Evolutionary conservation across 2,113 vertebrate species (phyloP).

Genomic region (Pedionomus torquatus): DNA sequence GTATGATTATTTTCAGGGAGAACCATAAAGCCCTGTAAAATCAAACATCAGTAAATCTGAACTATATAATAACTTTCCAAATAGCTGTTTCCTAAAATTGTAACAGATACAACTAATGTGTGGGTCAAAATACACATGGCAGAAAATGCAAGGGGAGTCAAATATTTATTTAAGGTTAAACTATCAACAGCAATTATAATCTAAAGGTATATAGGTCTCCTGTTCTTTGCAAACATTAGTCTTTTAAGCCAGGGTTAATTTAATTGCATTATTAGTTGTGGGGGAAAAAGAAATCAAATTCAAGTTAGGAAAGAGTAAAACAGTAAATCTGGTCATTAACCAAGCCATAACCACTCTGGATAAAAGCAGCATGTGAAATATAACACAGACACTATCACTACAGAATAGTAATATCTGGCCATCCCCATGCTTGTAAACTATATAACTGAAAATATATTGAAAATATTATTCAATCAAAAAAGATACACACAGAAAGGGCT

Average conservation of each 20-base stretch:
- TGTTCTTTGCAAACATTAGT: background rate
- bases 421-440: background rate
- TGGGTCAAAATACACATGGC: background rate
- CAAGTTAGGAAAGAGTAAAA: background rate
- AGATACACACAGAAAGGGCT: background rate
- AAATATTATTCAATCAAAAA: background rate
- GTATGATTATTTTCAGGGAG: background rate
- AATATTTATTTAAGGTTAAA: background rate
- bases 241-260: background rate
- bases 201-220: accelerated
- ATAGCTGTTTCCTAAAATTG: background rate
- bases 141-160: background rate
- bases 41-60: background rate
- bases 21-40: background rate
- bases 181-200: background rate
- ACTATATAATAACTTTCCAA: background rate
- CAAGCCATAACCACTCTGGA: background rate
- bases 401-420: background rate
- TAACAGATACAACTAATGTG: background rate
- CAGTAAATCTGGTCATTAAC: background rate
- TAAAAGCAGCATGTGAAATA: background rate
- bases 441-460: background rate
- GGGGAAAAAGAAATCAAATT: background rate
- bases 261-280: background rate
- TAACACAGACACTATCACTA: background rate